Percentiles rank a stretch among this genome's conserved stretches.
Evolutionary conservation across 2,797 vertebrate species (phyloP).

Genomic region (Aulostomus chinensis): DNA sequence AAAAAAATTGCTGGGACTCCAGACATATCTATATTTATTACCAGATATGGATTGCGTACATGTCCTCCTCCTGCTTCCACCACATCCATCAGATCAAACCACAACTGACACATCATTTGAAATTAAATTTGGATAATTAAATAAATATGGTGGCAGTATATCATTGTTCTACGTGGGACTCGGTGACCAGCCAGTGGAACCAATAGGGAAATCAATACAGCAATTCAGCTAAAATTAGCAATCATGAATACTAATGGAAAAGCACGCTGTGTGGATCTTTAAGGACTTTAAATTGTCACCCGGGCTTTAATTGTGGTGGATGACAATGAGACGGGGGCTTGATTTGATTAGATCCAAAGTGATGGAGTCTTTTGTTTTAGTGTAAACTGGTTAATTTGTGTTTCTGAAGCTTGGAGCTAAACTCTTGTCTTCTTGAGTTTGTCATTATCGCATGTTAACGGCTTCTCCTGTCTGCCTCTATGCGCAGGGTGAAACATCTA

Average conservation of each 20-base stretch:
- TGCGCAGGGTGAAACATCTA: background rate
- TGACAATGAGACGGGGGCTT: conserved; percentile 8
- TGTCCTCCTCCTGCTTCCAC: background rate
- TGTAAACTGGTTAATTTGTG: background rate
- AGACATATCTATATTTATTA: conserved; percentile 14
- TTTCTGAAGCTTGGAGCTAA: background rate
- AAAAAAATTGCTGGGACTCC: too few relatives aligned
- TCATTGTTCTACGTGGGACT: conserved; percentile 32
- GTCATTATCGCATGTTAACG: too few relatives aligned
- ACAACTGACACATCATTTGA: conserved; percentile 41
- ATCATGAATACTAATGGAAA: conserved; percentile 53
- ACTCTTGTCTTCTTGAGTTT: too few relatives aligned
- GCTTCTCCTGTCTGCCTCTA: too few relatives aligned
- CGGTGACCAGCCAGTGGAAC: conserved; percentile 47
- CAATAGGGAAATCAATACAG: conserved; percentile 55
- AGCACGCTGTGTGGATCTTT: conserved; percentile 19
- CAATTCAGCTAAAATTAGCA: conserved; percentile 48
- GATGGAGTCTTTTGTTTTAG: background rate
- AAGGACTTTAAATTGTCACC: conserved; percentile 8
- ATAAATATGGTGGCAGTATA: conserved; percentile 33
- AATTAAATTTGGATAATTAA: conserved; percentile 55
- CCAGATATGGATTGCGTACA: conserved; percentile 22
- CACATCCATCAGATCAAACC: conserved; percentile 44
- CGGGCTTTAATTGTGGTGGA: conserved; percentile 17
- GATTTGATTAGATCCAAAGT: conserved; percentile 10